Conservation (phyloP, 2,797 vertebrate genomes). For the Pagetopsis macropterus region DNA sequence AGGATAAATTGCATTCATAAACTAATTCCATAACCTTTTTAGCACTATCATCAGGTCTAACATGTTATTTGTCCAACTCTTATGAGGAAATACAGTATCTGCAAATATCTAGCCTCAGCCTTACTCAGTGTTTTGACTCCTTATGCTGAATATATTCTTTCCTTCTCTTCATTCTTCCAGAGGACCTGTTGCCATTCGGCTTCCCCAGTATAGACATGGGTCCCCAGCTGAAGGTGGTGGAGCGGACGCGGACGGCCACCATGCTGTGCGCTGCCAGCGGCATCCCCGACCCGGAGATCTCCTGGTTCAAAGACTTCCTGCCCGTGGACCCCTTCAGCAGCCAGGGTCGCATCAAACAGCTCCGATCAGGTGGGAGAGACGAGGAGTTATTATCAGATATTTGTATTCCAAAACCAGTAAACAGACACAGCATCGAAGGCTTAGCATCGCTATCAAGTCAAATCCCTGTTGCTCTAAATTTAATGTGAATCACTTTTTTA, state of each 20-base stretch:
- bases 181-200: slow-evolving; percentile 93
- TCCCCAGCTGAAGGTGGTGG: slow-evolving; percentile 97
- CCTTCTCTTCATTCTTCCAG: slow-evolving; percentile 74
- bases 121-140: not conserved
- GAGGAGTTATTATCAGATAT: not conserved
- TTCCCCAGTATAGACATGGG: slow-evolving; percentile 99
- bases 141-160: slow-evolving; percentile 1
- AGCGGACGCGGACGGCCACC: slow-evolving; percentile 93
- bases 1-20: not conserved
- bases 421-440: slow-evolving; percentile 41
- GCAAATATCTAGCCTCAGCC: not conserved
- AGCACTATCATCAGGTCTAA: not conserved
- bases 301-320: slow-evolving; percentile 98
- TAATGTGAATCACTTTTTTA: slow-evolving; percentile 68
- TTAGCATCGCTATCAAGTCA: slow-evolving; percentile 49
- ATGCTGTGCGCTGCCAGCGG: slow-evolving; percentile 98
- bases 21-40: not conserved
- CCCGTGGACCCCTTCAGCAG: slow-evolving; percentile 91
- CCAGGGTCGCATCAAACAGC: slow-evolving; percentile 94
- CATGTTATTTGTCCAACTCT: not conserved
- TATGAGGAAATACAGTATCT: not conserved
- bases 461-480: slow-evolving; percentile 61
- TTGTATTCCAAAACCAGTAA: slow-evolving; percentile 28
- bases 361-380: slow-evolving; percentile 89
- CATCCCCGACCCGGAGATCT: slow-evolving; percentile 96